Evolutionary conservation across 2,888 invertebrate genomes (phyloP), one percentile per base, ranked within the genome.

Genomic region (Spisula solida): DNA sequence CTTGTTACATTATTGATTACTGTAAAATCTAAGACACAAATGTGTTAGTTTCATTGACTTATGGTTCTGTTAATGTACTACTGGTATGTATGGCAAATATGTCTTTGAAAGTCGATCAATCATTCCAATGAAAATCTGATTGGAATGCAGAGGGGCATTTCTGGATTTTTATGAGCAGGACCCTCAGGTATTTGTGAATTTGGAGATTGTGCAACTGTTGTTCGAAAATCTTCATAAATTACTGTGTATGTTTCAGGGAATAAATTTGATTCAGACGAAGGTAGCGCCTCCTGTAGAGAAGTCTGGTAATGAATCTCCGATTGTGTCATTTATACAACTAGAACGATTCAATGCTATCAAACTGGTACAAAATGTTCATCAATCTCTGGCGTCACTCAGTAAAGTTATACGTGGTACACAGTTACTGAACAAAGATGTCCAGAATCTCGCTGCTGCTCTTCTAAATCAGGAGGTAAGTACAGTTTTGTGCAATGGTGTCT

Each of bases 281-380:
- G 94, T 96, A 34, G 84, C 94, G 0, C 94, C 95, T 16, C 96
- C 96, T n/a, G 93, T 91, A 60, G 96, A 94, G 92, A 96, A 95
- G 85, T 92, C 95, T 14, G 95, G 95, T 55, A 94, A 95, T 18
- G 96, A 96, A 56, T 94, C 96, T 14, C 97, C 98, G 0, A 95
- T 98, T 8, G 96, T 97, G 56, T 97, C 97, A 8, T 98, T 98
- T 95, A 97, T 98, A 25, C 93, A 95, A 2, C 97, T 98, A 92
- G 98, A 98, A 96, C 97, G 97, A 88, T 97, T 96, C 88, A 97
- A 97, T 90, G 97, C 97, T 0, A 96, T 97, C n/a, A 96, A 96
- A 82, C 96, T 98, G 78, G 97, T 98, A 14, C 97, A 97, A 95
- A 96, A 96, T 34, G 97, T 98, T 12, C 98, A 98, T 94, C 97